Conservation (phyloP, 2,797 vertebrate species). For the Eleutherodactylus coqui region DNA sequence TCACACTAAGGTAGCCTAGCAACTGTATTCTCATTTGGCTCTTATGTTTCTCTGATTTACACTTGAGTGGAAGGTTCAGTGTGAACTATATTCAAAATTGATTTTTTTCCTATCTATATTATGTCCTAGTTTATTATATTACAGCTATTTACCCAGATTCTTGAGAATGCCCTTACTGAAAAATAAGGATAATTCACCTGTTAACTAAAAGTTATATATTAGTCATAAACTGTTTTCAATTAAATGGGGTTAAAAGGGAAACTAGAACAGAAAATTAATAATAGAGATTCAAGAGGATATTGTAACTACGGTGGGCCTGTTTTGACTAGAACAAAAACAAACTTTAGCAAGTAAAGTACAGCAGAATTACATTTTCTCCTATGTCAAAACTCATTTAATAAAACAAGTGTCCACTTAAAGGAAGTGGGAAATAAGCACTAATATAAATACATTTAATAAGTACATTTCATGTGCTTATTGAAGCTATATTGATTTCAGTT, state of each 20-base stretch:
- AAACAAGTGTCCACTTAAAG: too few species aligned
- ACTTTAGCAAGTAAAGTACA: not conserved
- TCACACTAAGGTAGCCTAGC: constrained; percentile 29
- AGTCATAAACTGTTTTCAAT: not conserved
- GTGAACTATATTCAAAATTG: not conserved
- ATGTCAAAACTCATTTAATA: too few species aligned
- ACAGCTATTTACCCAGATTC: not conserved
- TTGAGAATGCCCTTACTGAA: not conserved
- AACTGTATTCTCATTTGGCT: constrained; percentile 32
- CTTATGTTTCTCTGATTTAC: constrained; percentile 20
- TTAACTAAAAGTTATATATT: not conserved
- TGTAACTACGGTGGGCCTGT: not conserved
- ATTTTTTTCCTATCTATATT: not conserved
- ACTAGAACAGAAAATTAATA: not conserved
- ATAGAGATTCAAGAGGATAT: not conserved
- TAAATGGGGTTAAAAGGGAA: not conserved
- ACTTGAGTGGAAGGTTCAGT: constrained; percentile 12
- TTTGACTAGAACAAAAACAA: not conserved
- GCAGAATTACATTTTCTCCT: not conserved
- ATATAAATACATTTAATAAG: too few species aligned
- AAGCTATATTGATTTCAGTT: too few species aligned
- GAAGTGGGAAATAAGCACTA: not conserved
- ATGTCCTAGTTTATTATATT: not conserved
- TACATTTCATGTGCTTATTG: too few species aligned
- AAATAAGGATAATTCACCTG: not conserved